Percentiles rank a stretch among this genome's conserved stretches.
phyloP scores from a whole-genome alignment of 2,888 invertebrate genomes.

The Zhuqinia jingwanae region DNA sequence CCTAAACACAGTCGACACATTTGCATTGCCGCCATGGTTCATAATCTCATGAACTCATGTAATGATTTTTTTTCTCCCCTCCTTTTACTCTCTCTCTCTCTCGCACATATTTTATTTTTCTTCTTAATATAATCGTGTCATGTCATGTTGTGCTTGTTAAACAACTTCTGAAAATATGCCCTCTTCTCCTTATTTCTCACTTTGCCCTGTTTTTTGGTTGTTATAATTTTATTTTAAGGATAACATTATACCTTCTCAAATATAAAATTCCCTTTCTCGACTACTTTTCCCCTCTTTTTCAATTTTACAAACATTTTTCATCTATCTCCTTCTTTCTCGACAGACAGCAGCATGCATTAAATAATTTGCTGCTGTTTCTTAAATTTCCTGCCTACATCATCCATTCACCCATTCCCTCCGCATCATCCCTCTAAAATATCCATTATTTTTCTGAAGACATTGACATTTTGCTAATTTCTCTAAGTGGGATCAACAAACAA shows the following conservation, averaged over 20 bases:
- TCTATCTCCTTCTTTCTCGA: slow-evolving; percentile 20
- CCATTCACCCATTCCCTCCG: too few species aligned
- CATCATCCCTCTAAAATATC: neutral
- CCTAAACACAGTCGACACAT: too few species aligned
- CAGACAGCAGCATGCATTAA: slow-evolving; percentile 1
- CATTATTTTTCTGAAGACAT: neutral
- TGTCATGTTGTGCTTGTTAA: slow-evolving; percentile 62
- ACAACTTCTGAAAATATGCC: slow-evolving; percentile 38
- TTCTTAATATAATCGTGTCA: slow-evolving; percentile 32
- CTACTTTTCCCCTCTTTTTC: slow-evolving; percentile 48
- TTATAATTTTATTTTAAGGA: too few species aligned
- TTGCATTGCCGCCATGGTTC: neutral
- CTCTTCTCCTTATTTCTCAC: too few species aligned
- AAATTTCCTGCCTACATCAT: slow-evolving; percentile 12
- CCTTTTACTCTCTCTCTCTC: neutral
- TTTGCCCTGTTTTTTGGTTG: too few species aligned
- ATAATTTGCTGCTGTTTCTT: slow-evolving; percentile 46
- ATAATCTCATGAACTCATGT: slow-evolving; percentile 30
- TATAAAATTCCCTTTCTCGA: slow-evolving; percentile 22
- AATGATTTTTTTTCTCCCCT: slow-evolving; percentile 43
- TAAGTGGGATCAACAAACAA: slow-evolving; percentile 22
- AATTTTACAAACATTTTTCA: slow-evolving; percentile 53
- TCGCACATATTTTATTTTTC: too few species aligned
- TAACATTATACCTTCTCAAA: slow-evolving; percentile 22
- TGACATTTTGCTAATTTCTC: slow-evolving; percentile 56